phyloP scores from a whole-genome alignment of 2,888 invertebrate genomes.

The Dioctria linearis region DNA sequence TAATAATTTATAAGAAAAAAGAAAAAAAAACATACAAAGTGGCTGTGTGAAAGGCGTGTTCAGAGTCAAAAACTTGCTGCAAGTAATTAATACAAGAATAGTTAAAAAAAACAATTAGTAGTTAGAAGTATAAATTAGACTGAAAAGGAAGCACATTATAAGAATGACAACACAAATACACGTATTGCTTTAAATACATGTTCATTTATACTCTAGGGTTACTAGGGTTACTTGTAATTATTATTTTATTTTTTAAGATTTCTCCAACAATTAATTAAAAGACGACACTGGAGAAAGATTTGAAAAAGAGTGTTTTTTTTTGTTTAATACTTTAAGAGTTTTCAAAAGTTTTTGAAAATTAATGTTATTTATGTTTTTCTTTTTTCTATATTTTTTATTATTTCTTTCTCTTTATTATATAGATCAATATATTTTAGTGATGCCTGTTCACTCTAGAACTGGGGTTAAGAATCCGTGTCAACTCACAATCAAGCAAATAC shows the following conservation, averaged over 20 bases:
- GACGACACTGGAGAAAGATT: not conserved
- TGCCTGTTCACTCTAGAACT: slow-evolving; percentile 39
- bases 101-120: not conserved
- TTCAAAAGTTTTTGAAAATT: slow-evolving; percentile 6
- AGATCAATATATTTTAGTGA: slow-evolving; percentile 10
- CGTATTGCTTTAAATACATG: slow-evolving; percentile 56
- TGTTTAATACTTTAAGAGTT: not conserved
- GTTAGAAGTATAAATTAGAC: slow-evolving; percentile 5
- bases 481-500: slow-evolving; percentile 22
- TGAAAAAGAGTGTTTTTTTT: not conserved
- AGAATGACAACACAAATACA: slow-evolving; percentile 53
- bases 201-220: slow-evolving; percentile 35
- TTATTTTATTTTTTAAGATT: slow-evolving; percentile 3
- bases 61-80: too few relatives aligned
- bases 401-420: not conserved
- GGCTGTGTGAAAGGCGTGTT: slow-evolving; percentile 3
- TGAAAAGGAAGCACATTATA: slow-evolving; percentile 49
- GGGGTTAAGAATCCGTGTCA: slow-evolving; percentile 9
- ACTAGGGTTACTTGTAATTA: slow-evolving; percentile 21
- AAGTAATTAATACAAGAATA: not conserved
- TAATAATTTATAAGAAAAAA: not conserved
- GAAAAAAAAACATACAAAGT: not conserved
- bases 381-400: slow-evolving; percentile 27
- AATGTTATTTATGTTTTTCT: slow-evolving; percentile 7
- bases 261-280: slow-evolving; percentile 2